Conservation (phyloP, 2,888 invertebrate genomes). For the Parnassius mnemosyne region DNA sequence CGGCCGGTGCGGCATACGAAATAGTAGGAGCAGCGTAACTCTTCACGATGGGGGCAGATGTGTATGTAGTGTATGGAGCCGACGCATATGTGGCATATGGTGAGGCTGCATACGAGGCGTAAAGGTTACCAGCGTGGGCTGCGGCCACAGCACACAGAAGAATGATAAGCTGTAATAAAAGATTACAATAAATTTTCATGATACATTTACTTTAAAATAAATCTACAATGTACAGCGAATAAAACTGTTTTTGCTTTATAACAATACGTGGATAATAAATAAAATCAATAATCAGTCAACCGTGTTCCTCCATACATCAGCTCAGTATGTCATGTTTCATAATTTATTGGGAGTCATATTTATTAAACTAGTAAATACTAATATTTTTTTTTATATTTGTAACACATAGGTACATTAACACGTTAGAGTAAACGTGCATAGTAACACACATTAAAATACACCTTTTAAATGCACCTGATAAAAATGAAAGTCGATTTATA, state of each 20-base stretch:
- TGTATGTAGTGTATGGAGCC: slow-evolving; percentile 48
- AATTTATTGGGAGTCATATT: not conserved
- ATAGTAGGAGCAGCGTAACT: slow-evolving; percentile 47
- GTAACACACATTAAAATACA: no score
- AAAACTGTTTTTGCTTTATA: slow-evolving; percentile 13
- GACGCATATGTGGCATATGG: slow-evolving; percentile 37
- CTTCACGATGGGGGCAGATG: slow-evolving; percentile 56
- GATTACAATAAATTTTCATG: slow-evolving; percentile 4
- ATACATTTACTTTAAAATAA: not conserved
- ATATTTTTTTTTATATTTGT: no score
- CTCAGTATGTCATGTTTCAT: not conserved
- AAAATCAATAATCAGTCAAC: slow-evolving; percentile 1
- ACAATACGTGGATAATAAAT: slow-evolving; percentile 27
- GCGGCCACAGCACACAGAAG: slow-evolving; percentile 81
- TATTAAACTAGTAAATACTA: no score
- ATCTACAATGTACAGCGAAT: not conserved
- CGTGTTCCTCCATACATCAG: not conserved
- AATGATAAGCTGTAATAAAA: slow-evolving; percentile 71
- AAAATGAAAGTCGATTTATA: no score
- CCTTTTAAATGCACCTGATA: no score
- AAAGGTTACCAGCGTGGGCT: slow-evolving; percentile 79
- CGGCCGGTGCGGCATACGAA: slow-evolving; percentile 47
- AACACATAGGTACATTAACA: no score
- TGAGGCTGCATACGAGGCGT: slow-evolving; percentile 62
- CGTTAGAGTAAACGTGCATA: no score